These are phyloP conservation scores for Eulimnadia texana DNA, from an alignment of 1,140 invertebrate species.

Conservation along the genomic window DNA sequence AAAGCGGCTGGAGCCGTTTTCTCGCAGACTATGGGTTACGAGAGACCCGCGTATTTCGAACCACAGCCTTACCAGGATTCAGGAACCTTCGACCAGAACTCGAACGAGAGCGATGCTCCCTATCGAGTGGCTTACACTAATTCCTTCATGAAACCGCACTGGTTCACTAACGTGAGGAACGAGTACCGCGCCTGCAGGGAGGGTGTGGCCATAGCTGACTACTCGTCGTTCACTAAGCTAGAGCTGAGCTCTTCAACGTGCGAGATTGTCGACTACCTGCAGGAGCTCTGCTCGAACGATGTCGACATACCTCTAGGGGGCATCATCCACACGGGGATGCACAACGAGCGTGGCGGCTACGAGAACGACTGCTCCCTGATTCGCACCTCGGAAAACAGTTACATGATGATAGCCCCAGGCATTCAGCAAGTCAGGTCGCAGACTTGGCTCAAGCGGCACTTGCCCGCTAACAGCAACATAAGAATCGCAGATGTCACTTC, in stretches of 20 bases:
- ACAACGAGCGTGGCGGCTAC: slow-evolving; percentile 81
- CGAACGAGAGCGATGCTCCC: slow-evolving; percentile 1
- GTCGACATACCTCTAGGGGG: slow-evolving; percentile 86
- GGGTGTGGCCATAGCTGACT: slow-evolving; percentile 83
- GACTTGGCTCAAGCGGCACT: slow-evolving; percentile 75
- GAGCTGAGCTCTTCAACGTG: slow-evolving; percentile 75
- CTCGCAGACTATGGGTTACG: slow-evolving; percentile 96
- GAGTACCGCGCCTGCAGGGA: slow-evolving; percentile 93
- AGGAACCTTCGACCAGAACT: slow-evolving; percentile 2
- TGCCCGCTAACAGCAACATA: slow-evolving; percentile 61
- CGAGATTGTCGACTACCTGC: slow-evolving; percentile 79
- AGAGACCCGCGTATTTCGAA: slow-evolving; percentile 86
- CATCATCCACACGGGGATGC: slow-evolving; percentile 97
- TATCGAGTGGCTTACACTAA: slow-evolving; percentile 24
- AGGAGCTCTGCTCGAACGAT: slow-evolving; percentile 92
- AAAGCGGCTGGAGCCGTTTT: slow-evolving; percentile 89
- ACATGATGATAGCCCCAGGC: slow-evolving; percentile 96
- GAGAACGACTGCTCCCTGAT: slow-evolving; percentile 96
- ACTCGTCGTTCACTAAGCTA: slow-evolving; percentile 95
- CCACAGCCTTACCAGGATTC: slow-evolving; percentile 24
- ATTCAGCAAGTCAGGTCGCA: slow-evolving; percentile 91
- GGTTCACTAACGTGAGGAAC: slow-evolving; percentile 74
- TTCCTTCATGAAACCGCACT: slow-evolving; percentile 59
- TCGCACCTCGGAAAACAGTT: slow-evolving; percentile 76
- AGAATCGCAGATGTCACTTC: slow-evolving; percentile 86